Evolutionary conservation across 2,888 invertebrate genomes (phyloP).

Genomic region (Tigriopus californicus): DNA sequence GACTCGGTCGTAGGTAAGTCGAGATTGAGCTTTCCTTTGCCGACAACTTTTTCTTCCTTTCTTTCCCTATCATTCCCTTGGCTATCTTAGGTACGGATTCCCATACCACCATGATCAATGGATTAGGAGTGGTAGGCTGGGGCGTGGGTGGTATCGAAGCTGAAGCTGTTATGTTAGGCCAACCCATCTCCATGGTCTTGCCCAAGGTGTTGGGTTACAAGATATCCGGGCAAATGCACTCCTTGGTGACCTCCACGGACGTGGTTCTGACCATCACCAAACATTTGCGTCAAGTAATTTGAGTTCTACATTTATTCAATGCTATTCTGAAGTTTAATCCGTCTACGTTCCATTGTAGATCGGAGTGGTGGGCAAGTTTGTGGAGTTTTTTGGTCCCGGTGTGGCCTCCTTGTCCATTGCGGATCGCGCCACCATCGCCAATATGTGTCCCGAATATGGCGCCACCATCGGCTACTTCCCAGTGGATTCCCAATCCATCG

Average conservation of each 20-base stretch:
- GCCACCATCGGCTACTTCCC: conserved; percentile 94
- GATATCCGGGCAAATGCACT: conserved; percentile 55
- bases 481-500: conserved; percentile 55
- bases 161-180: conserved; percentile 84
- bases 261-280: conserved; percentile 90
- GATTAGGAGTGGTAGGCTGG: conserved; percentile 21
- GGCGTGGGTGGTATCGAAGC: conserved; percentile 20
- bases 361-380: conserved; percentile 94
- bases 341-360: conserved; percentile 32
- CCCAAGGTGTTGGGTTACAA: conserved; percentile 91
- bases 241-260: conserved; percentile 75
- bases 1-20: conserved; percentile 20
- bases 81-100: conserved; percentile 21
- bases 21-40: no score
- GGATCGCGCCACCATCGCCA: conserved; percentile 89
- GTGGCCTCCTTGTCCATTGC: conserved; percentile 77
- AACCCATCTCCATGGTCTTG: conserved; percentile 85
- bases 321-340: background rate
- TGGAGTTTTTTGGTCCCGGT: conserved; percentile 93
- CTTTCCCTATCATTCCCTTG: no score
- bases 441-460: conserved; percentile 77
- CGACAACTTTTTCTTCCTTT: no score
- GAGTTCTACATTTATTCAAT: background rate
- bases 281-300: conserved; percentile 31
- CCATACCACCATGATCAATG: conserved; percentile 22